Base-by-base conservation (phyloP, 1,140 invertebrate species). In the Procambarus clarkii region DNA sequence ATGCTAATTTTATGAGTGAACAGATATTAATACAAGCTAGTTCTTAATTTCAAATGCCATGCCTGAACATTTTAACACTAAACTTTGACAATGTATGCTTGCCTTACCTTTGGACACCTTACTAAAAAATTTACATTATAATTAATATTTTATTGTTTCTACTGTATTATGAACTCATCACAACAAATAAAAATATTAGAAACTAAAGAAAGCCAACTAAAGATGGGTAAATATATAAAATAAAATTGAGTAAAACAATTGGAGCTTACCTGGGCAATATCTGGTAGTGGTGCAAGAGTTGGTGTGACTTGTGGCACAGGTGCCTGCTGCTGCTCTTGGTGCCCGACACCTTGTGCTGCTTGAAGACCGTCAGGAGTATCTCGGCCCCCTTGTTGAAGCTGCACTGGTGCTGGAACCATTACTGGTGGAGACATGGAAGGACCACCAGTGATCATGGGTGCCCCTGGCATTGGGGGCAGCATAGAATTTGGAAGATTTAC, bases 381-480 rank as follows among this genome's bases (percentile, higher is more conserved):
- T 13, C 11, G 15, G 74, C 18, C 74, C 15, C 76, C 85, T 74
- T 86, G 48, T 58, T 15, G 46, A 44, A 80, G 87, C 21, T 21
- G 48, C 87, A 89, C 71, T 18, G 54, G 54, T 46, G 64, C 60
- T 48, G 78, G 87, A 64, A 76, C 44, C 54, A 81, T 58, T n/a
- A 82, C 18, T 81, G 80, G 46, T 34, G 60, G 64, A 13, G 87
- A 58, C 44, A 44, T 44, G 21, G 87, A 58, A 50, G 87, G 86
- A 44, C 18, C 24, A 74, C 24, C 24, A 74, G 24, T 58, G 13
- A 11, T 34, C 45, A 74, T 24, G 79, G 79, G 4, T 71, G 48
- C 46, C 8, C 48, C 69, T 69, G 83, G 87, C 87, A 89, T 60
- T 15, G 69, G 64, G 48, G 76, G 85, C 50, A 89, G 64, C 24